phyloP scores from a whole-genome alignment of 2,113 vertebrate species.

The Clupea harengus region DNA sequence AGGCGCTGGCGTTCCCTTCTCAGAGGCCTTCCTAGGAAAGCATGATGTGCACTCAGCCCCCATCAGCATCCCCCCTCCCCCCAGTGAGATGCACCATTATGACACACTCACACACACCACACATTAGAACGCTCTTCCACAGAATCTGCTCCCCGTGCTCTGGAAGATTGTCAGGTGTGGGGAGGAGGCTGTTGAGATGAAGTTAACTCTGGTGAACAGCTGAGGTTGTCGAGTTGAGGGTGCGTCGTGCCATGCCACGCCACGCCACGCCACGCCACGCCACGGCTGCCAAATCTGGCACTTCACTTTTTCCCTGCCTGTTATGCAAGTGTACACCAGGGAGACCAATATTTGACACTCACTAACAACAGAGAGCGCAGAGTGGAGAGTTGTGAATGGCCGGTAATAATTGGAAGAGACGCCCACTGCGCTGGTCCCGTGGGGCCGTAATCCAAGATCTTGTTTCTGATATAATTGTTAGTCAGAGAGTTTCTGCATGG shows the following conservation, averaged over 20 bases:
- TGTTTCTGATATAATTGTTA: conserved; percentile 87
- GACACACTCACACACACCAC: neutral
- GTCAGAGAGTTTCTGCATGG: conserved; percentile 83
- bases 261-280: conserved; percentile 65
- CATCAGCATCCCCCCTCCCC: neutral
- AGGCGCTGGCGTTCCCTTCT: neutral
- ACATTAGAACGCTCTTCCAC: neutral
- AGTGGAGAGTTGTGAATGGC: conserved; percentile 78
- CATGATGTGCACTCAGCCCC: neutral
- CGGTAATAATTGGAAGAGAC: conserved; percentile 81
- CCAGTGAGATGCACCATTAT: neutral
- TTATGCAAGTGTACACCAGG: conserved; percentile 78
- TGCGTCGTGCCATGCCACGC: conserved; percentile 58
- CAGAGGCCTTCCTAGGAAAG: neutral
- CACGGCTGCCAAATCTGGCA: conserved; percentile 73
- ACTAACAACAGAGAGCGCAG: conserved; percentile 76
- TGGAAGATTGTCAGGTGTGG: conserved; percentile 23
- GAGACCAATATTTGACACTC: conserved; percentile 80
- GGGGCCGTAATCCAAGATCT: conserved; percentile 81
- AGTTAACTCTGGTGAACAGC: conserved; percentile 20
- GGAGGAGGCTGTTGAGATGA: conserved; percentile 37
- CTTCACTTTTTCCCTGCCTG: conserved; percentile 66
- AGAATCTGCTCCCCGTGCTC: neutral
- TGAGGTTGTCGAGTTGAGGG: conserved; percentile 48
- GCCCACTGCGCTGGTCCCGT: conserved; percentile 72